Conservation (phyloP, 2,797 vertebrate species). For the Helostoma temminkii region DNA sequence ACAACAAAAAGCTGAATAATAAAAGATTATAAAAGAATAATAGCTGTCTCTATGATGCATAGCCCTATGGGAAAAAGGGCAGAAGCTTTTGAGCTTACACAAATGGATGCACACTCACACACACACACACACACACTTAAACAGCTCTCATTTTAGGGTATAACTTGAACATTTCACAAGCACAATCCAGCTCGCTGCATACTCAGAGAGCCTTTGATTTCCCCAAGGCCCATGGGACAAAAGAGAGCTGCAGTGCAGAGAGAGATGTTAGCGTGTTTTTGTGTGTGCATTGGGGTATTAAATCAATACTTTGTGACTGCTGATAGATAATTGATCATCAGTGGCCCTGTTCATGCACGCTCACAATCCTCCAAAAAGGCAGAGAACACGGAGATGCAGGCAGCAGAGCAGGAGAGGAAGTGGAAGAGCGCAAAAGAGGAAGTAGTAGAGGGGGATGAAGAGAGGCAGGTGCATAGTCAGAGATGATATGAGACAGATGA, state of each 20-base stretch:
- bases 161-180: conserved; percentile 65
- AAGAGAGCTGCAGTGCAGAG: conserved; percentile 39
- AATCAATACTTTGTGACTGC: conserved; percentile 77
- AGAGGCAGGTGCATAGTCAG: conserved; percentile 54
- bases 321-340: conserved; percentile 82
- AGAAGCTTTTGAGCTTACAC: conserved; percentile 38
- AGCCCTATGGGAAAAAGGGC: conserved; percentile 38
- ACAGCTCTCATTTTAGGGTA: conserved; percentile 59
- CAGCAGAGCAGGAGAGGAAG: conserved; percentile 43
- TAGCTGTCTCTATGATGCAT: conserved; percentile 24
- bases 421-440: conserved; percentile 26
- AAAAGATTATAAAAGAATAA: conserved; percentile 71
- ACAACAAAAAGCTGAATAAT: conserved; percentile 66
- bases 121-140: conserved; percentile 48
- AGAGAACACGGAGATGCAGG: conserved; percentile 32
- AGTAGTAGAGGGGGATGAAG: background rate
- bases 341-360: conserved; percentile 72
- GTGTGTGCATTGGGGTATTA: conserved; percentile 21
- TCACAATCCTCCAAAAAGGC: conserved; percentile 60
- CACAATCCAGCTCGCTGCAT: conserved; percentile 52
- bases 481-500: conserved; percentile 22
- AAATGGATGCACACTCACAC: conserved; percentile 20
- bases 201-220: conserved; percentile 59
- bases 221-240: conserved; percentile 60
- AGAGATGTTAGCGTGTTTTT: background rate